Base-by-base conservation (phyloP, 1,140 invertebrate species). In the Eubasilissa regina region DNA sequence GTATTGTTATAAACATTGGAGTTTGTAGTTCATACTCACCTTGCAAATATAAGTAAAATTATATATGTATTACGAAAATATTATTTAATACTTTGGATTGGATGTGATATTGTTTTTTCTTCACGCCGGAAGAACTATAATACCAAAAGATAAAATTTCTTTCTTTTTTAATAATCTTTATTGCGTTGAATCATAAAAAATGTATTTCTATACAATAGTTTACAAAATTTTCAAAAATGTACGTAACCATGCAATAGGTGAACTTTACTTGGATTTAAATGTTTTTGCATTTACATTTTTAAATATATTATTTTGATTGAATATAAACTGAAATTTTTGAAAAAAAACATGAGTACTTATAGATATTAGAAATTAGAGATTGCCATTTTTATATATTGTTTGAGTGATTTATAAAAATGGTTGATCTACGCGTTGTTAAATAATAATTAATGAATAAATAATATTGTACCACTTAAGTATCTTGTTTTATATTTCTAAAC, bases 371-470 rank as follows among this genome's bases (percentile, higher is more conserved):
- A 86, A 88, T 88, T 89, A 89, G 88, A 87, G 87, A 85, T 88
- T 84, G 85, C 86, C 86, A 88, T 89, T 89, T 88, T 88, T 87
- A 87, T 86, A 83, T 85, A 86, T 84, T 85, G 78, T 77, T 82
- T 77, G 75, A 43, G 51, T 80, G 75, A 80, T 80, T 80, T 82
- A 77, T 88, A 87, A 87, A 89, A 88, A 86, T 88, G 88, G 87
- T 86, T 83, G 85, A 87, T 87, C 88, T 87, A 87, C 85, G 89
- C 88, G 88, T 89, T 89, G 88, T 89, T 89, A 89, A 89, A 89
- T 89, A 89, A 89, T 88, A 89, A 80, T 80, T 79, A 79, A 79
- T 79, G 78, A 88, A 88, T 89, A 89, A 88, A 89, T 86, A 88
- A 89, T 87, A 89, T 89, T 89, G 87, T 89, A 89, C 87, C 87